Evolutionary conservation across 2,888 invertebrate species (phyloP).

Genomic region (Gastracanthus pulcherrimus): DNA sequence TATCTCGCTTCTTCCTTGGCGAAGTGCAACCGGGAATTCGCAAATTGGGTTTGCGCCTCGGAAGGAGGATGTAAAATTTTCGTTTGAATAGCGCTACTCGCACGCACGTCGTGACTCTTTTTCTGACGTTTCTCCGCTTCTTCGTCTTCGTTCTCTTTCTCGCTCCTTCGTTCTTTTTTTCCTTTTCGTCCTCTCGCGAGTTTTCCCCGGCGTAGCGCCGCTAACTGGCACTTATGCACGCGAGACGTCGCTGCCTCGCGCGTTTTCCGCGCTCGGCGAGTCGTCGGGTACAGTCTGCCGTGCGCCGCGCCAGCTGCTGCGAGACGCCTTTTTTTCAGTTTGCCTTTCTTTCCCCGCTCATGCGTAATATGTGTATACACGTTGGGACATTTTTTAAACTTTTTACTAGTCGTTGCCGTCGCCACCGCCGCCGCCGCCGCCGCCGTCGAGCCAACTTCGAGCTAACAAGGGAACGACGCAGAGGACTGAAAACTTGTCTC

Average conservation of each 20-base stretch:
- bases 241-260: constrained; percentile 8
- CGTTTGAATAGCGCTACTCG: constrained; percentile 54
- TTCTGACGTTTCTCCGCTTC: too few species aligned
- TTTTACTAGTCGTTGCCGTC: neutral
- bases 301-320: too few species aligned
- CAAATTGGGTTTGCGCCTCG: constrained; percentile 64
- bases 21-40: constrained; percentile 58
- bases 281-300: too few species aligned
- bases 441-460: neutral
- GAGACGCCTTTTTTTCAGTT: constrained; percentile 16
- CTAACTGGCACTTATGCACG: constrained; percentile 24
- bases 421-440: too few species aligned
- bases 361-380: neutral
- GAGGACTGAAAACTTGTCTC: constrained; percentile 42
- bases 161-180: constrained; percentile 9
- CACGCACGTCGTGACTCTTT: too few species aligned
- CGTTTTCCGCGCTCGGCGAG: constrained; percentile 11
- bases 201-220: constrained; percentile 9
- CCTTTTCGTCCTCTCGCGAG: neutral
- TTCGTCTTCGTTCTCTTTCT: too few species aligned
- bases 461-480: constrained; percentile 33
- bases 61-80: constrained; percentile 35
- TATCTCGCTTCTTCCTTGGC: too few species aligned
- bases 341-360: neutral
- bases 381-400: neutral